A percentile compares a stretch with the other conserved stretches of the same genome.
phyloP scores from a whole-genome alignment of 2,797 vertebrate species.

The Clamator glandarius region DNA sequence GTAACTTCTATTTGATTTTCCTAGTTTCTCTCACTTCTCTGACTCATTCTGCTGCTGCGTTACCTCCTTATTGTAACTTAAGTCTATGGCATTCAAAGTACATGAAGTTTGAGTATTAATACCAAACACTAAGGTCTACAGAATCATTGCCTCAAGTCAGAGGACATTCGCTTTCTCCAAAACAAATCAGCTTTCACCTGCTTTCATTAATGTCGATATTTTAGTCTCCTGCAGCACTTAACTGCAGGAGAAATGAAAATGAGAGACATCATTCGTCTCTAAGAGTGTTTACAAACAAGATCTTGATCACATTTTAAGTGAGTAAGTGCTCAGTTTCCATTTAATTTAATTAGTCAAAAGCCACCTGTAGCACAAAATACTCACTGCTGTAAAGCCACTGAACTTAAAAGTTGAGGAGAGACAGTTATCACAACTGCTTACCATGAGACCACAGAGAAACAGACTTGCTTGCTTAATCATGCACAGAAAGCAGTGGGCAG shows the following conservation, averaged over 20 bases:
- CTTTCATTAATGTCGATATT: not conserved
- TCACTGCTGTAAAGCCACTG: not conserved
- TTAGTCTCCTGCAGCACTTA: not conserved
- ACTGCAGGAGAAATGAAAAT: not conserved
- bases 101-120: not conserved
- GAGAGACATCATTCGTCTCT: not conserved
- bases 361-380: not conserved
- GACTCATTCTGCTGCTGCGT: not conserved
- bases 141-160: not conserved
- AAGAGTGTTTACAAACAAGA: not conserved
- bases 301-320: not conserved
- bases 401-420: not conserved
- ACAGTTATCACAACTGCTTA: not conserved
- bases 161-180: not conserved
- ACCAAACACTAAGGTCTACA: not conserved
- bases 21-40: not conserved
- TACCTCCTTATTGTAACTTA: not conserved
- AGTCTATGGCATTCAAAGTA: not conserved
- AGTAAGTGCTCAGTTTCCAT: not conserved
- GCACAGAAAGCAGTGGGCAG: not conserved
- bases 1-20: not conserved
- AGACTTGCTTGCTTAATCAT: not conserved
- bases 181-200: not conserved
- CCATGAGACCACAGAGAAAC: fast-evolving
- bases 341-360: not conserved